phyloP scores from a whole-genome alignment of 2,113 vertebrate species.

The Glaucidium brasilianum region DNA sequence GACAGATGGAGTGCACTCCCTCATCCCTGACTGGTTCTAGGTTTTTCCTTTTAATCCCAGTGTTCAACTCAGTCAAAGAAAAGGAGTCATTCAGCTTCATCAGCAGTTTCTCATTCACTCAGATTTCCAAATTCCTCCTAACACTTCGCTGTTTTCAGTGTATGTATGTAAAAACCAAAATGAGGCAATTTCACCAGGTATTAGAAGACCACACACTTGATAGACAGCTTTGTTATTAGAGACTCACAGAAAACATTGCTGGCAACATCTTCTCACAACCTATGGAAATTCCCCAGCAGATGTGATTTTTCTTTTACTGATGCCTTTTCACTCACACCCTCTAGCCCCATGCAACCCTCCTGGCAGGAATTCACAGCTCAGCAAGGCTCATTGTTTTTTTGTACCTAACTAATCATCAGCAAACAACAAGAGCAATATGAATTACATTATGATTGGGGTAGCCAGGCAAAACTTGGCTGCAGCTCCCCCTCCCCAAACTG shows the following conservation, averaged over 20 bases:
- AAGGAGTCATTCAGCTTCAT: neutral
- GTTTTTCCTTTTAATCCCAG: neutral
- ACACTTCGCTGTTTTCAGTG: neutral
- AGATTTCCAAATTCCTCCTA: neutral
- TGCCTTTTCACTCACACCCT: neutral
- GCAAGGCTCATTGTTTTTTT: neutral
- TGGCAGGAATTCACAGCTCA: neutral
- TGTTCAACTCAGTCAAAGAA: neutral
- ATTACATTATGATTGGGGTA: neutral
- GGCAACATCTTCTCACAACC: neutral
- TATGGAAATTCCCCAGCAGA: neutral
- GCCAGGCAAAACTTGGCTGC: neutral
- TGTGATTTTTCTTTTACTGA: neutral
- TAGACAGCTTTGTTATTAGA: neutral
- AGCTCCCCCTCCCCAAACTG: neutral
- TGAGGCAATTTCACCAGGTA: neutral
- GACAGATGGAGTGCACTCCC: neutral
- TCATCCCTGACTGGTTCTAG: neutral
- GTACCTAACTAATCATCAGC: neutral
- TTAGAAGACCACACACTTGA: neutral
- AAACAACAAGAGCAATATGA: neutral
- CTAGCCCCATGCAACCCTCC: neutral
- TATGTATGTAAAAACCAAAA: neutral
- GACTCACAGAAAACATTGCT: neutral
- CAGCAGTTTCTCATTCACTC: neutral